Evolutionary conservation across 37 sponge, comb jelly and placozoan genomes (phyloP).

Genomic region (Oopsacas minuta): DNA sequence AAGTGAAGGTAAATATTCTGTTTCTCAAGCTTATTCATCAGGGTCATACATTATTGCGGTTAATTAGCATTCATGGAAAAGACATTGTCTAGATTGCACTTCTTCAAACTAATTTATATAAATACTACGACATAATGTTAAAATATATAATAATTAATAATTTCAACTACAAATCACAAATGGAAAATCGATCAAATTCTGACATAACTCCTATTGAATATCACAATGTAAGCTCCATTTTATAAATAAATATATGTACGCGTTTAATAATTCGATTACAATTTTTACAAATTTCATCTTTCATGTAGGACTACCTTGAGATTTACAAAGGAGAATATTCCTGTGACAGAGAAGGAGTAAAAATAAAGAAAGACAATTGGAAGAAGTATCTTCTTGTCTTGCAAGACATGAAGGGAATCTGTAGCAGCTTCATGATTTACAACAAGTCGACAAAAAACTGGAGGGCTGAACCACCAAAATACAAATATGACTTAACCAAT

Average conservation of each 20-base stretch:
- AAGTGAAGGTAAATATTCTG: no score
- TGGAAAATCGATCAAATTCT: background rate
- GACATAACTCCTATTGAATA: background rate
- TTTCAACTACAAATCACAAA: background rate
- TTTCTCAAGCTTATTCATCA: no score
- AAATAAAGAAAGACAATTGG: background rate
- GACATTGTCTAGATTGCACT: no score
- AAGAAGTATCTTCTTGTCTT: background rate
- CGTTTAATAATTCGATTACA: background rate
- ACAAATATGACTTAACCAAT: background rate
- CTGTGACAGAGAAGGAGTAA: background rate
- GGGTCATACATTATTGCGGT: no score
- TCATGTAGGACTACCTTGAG: background rate
- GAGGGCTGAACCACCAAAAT: background rate
- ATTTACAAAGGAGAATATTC: background rate
- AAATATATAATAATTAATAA: background rate
- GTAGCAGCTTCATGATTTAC: background rate
- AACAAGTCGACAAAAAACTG: conserved; percentile 6
- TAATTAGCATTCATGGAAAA: no score
- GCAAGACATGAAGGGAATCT: background rate
- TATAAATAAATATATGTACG: background rate
- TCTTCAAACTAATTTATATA: background rate
- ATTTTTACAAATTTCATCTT: background rate
- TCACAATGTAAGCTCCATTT: background rate
- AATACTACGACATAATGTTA: background rate